A percentile compares a stretch with the other conserved stretches of the same genome.
Conservation (phyloP, 2,113 vertebrate genomes). For the Candoia aspera region DNA sequence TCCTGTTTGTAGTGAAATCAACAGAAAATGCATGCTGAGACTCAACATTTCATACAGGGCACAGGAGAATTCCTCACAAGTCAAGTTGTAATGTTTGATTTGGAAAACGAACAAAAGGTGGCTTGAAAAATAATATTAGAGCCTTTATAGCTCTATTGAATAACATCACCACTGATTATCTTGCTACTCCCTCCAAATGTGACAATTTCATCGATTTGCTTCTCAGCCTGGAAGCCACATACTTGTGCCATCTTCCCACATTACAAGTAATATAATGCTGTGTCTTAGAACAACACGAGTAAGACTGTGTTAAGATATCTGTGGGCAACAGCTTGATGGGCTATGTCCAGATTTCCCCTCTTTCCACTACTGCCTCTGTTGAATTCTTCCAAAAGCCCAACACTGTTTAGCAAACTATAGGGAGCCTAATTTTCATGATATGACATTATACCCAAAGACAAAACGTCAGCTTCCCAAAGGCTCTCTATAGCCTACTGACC, state of each 20-base stretch:
- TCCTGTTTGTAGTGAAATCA: neutral
- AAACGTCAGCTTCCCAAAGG: neutral
- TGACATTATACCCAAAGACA: neutral
- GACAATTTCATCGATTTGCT: neutral
- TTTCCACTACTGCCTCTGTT: neutral
- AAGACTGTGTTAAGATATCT: neutral
- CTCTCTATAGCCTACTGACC: neutral
- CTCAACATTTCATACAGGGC: neutral
- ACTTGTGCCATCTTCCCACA: neutral
- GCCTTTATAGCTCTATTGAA: neutral
- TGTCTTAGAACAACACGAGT: neutral
- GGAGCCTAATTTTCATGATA: neutral
- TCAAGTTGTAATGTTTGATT: neutral
- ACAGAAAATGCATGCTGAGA: neutral
- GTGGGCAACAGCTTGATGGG: neutral
- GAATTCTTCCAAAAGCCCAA: neutral
- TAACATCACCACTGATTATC: neutral
- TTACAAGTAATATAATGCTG: neutral
- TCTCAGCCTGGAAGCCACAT: neutral
- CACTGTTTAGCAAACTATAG: neutral
- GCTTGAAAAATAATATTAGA: neutral
- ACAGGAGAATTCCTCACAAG: neutral
- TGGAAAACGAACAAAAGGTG: neutral
- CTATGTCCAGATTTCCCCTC: neutral
- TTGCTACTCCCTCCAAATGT: neutral